Evolutionary conservation across 2,113 vertebrate species (phyloP).

Genomic region (Ageneiosus marmoratus): DNA sequence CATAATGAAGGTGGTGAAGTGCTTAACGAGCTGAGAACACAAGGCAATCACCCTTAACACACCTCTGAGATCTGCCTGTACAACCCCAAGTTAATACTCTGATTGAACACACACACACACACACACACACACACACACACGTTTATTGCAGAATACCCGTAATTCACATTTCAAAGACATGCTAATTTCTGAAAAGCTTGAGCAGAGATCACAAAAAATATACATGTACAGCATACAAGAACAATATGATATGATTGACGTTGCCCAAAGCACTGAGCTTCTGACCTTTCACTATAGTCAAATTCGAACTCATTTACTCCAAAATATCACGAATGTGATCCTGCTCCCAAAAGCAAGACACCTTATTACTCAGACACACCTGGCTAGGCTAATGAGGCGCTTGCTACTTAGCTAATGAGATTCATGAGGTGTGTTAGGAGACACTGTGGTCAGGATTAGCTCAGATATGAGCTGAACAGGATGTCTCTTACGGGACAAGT

Average conservation of each 20-base stretch:
- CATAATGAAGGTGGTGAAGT: conserved; percentile 30
- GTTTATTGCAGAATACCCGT: too few species aligned
- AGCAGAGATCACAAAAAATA: background rate
- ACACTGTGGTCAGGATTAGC: background rate
- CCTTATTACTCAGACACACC: background rate
- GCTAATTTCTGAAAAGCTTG: background rate
- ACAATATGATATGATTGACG: background rate
- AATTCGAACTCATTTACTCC: background rate
- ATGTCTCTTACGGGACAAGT: background rate
- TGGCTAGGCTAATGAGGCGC: background rate
- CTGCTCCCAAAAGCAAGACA: background rate
- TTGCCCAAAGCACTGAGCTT: too few species aligned
- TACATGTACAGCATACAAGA: background rate
- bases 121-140: conserved; percentile 9
- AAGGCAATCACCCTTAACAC: conserved; percentile 13
- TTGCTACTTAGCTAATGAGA: background rate
- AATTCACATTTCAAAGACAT: background rate
- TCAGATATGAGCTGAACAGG: background rate
- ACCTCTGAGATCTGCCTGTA: conserved; percentile 18
- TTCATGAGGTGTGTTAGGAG: background rate
- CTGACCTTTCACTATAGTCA: background rate
- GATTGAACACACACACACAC: background rate
- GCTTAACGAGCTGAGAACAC: conserved; percentile 24
- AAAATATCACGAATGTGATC: background rate
- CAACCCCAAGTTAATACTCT: background rate